Percentiles rank a stretch among this genome's conserved stretches.
Evolutionary conservation across 2,797 vertebrate genomes (phyloP).

Genomic region (Molossus molossus): DNA sequence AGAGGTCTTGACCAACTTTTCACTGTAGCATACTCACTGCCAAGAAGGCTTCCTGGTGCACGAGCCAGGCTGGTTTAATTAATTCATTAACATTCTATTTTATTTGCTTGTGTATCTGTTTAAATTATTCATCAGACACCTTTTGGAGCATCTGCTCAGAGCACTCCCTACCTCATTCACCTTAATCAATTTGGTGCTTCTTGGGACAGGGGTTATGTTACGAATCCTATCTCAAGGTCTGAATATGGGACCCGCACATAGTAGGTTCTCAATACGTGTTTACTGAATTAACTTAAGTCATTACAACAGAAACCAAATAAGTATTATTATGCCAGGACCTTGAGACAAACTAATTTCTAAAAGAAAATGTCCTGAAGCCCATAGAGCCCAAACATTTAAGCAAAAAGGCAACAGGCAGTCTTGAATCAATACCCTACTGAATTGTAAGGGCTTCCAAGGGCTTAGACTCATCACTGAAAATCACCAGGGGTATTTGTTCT

Average conservation of each 20-base stretch:
- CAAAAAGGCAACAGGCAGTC: neutral
- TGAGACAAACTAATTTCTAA: neutral
- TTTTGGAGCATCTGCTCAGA: neutral
- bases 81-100: neutral
- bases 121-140: neutral
- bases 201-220: neutral
- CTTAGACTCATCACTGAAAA: neutral
- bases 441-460: neutral
- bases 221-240: neutral
- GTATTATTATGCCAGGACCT: neutral
- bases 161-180: neutral
- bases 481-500: neutral
- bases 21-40: neutral
- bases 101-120: neutral
- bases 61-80: neutral
- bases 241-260: neutral
- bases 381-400: neutral
- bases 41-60: neutral
- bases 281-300: neutral
- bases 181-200: neutral
- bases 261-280: neutral
- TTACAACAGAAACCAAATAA: neutral
- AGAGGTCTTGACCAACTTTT: neutral
- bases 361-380: neutral
- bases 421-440: neutral